Evolutionary conservation across 2,113 vertebrate genomes (phyloP).

Genomic region (Thamnophis sirtalis): DNA sequence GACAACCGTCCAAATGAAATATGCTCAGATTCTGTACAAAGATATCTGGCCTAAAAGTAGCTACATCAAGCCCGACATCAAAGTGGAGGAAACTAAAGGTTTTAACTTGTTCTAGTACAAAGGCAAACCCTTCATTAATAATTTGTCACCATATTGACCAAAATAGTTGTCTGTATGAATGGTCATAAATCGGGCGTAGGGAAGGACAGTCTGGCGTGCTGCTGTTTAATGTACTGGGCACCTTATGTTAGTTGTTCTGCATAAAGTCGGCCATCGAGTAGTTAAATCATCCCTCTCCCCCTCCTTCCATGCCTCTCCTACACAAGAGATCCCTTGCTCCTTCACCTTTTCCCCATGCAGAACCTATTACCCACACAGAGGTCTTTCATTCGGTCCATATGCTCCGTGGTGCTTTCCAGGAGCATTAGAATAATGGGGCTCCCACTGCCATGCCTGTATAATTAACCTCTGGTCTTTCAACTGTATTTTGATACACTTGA

Average conservation of each 20-base stretch:
- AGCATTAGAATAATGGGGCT: constrained; percentile 62
- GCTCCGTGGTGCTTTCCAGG: constrained; percentile 60
- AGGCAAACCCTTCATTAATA: constrained; percentile 3
- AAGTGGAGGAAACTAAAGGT: neutral
- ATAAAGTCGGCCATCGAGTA: constrained; percentile 45
- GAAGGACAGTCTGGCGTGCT: constrained; percentile 26
- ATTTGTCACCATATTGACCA: constrained; percentile 6
- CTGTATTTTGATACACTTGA: constrained; percentile 54
- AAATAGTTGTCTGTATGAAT: constrained; percentile 29
- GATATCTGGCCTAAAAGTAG: neutral
- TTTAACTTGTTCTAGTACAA: neutral
- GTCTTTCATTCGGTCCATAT: constrained; percentile 62
- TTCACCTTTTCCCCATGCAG: constrained; percentile 60
- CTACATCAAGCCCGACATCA: neutral
- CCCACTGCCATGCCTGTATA: constrained; percentile 50
- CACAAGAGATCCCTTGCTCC: constrained; percentile 59
- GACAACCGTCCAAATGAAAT: neutral
- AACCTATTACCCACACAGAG: constrained; percentile 56
- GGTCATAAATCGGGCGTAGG: constrained; percentile 20
- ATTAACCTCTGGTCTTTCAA: constrained; percentile 47
- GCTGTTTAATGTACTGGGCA: constrained; percentile 36
- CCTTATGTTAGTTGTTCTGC: neutral
- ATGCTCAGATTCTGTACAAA: neutral
- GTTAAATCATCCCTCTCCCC: constrained; percentile 54
- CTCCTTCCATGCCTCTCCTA: constrained; percentile 56